phyloP scores from a whole-genome alignment of 2,888 invertebrate species.

The Heliconius ethilla region DNA sequence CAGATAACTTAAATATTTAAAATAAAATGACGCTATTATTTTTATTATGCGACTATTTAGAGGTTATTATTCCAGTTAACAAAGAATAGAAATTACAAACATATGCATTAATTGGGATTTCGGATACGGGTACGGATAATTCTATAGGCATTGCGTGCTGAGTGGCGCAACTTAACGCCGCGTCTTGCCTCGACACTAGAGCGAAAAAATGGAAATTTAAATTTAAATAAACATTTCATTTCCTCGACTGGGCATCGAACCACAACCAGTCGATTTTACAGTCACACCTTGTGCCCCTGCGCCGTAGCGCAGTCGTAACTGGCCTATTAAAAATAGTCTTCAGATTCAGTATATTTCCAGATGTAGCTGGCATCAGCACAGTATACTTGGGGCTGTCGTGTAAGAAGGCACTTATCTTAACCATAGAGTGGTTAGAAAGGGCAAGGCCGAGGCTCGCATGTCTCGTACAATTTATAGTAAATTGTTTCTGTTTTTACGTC shows the following conservation, averaged over 20 bases:
- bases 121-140: too few relatives aligned
- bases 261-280: too few relatives aligned
- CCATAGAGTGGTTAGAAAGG: conserved; percentile 57
- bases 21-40: not conserved
- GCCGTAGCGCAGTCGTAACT: too few relatives aligned
- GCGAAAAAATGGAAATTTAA: too few relatives aligned
- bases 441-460: conserved; percentile 69
- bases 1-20: not conserved
- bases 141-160: too few relatives aligned
- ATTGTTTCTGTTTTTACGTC: conserved; percentile 58
- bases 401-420: conserved; percentile 57
- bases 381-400: conserved; percentile 39
- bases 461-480: conserved; percentile 58
- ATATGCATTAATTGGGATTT: not conserved
- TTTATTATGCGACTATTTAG: not conserved
- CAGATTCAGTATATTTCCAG: not conserved
- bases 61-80: not conserved
- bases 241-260: too few relatives aligned
- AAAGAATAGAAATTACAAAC: not conserved
- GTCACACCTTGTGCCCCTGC: too few relatives aligned
- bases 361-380: conserved; percentile 39
- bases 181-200: too few relatives aligned
- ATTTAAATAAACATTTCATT: not conserved
- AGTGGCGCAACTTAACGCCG: too few relatives aligned
- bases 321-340: not conserved